Base-by-base conservation (phyloP, 2,888 invertebrate genomes). In the Dicyrtomina minuta region DNA sequence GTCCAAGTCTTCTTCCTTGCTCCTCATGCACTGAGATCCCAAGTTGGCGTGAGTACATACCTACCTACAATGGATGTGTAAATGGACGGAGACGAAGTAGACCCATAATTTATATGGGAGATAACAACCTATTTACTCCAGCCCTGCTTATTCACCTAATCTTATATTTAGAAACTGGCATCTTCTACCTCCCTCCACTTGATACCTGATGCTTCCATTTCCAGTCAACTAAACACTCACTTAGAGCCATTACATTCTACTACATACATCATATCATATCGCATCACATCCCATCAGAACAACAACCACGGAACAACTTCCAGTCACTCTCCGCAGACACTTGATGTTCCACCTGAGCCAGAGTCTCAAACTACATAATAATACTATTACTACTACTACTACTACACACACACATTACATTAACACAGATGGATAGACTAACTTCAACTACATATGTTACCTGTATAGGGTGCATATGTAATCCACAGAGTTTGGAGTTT, bases 141-240 rank as follows among this genome's bases (percentile, higher is more conserved):
- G 39, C 15, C 15, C 58, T 10, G 58, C 33, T 58, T 12, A 20
- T n/a, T 39, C 58, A 58, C 20, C 26, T 58, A 27, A 26, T 56
- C 58, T 39, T 69, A 69, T 64, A 69, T 69, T 69, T 69, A 69
- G 69, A 69, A 61, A 39, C 49, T 64, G 58, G 39, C 58, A 58
- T 58, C 69, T 64, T 64, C 53, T 66, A 66, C 60, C 70, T 66
- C 70, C 49, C 61, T 66, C 70, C 55, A 66, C 58, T 66, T 55
- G 70, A 70, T 70, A 70, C 70, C 70, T 70, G 70, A 70, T 70
- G 66, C 62, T 66, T 58, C 66, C 61, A 66, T 51, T 64, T 39
- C 51, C 26, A 44, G 61, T 49, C 24, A 62, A 62, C 51, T 64
- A 33, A 64, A 64, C 51, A 64, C 64, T 64, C 33, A 62, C 49